Percentiles rank a stretch among this genome's conserved stretches.
Conservation (phyloP, 2,888 invertebrate species). For the Synergus itoensis region DNA sequence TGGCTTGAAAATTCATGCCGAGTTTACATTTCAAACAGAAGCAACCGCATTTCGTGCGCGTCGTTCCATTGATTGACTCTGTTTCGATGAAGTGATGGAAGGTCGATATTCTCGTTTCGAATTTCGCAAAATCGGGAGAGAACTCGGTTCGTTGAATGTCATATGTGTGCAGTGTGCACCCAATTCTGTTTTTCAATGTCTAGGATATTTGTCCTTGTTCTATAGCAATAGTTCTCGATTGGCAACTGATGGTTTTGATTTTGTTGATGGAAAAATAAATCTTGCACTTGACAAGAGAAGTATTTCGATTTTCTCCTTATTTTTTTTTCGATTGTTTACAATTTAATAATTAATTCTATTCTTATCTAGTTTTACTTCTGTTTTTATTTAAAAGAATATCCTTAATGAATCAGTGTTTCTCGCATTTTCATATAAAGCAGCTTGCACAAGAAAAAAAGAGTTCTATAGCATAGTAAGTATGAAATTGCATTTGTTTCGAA, state of each 20-base stretch:
- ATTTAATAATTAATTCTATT: not conserved
- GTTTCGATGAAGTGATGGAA: conserved; percentile 23
- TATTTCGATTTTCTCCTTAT: not conserved
- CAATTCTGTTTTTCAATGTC: conserved; percentile 25
- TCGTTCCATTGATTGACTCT: not conserved
- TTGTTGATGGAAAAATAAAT: conserved; percentile 17
- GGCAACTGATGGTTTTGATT: conserved; percentile 35
- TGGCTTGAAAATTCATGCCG: conserved; percentile 19
- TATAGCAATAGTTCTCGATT: conserved; percentile 24
- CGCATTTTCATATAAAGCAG: not conserved
- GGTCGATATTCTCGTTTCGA: conserved; percentile 15
- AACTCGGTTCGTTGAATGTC: conserved; percentile 1
- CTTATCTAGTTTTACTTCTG: not conserved
- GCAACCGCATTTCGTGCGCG: conserved; percentile 9
- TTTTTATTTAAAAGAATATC: not conserved
- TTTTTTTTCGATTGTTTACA: not conserved
- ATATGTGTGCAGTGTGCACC: not conserved
- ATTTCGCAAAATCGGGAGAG: conserved; percentile 11
- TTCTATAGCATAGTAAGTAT: not conserved
- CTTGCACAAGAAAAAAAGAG: not conserved
- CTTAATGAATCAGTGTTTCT: not conserved
- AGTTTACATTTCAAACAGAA: conserved; percentile 23
- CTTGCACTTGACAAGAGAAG: conserved; percentile 24
- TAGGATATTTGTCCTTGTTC: conserved; percentile 3
- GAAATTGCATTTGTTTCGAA: conserved; percentile 32